Percentiles rank a stretch among this genome's conserved stretches.
Conservation (phyloP, 2,888 invertebrate genomes). For the Dendrolimus houi region DNA sequence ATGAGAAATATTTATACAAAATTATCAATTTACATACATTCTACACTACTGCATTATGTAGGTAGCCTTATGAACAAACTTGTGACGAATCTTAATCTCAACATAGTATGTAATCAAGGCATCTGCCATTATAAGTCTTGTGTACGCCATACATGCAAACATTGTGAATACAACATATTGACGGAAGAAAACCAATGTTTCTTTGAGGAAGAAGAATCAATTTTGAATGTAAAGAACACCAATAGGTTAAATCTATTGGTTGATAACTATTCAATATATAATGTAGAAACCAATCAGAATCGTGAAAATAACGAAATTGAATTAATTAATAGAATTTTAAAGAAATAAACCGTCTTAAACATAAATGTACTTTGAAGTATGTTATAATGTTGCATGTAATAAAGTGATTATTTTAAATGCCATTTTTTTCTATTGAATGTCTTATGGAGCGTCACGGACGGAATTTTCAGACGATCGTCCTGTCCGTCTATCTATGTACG, state of each 20-base stretch:
- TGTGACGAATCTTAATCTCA: slow-evolving; percentile 28
- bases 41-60: slow-evolving; percentile 31
- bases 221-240: not conserved
- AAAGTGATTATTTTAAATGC: too few relatives aligned
- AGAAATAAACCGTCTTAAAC: not conserved
- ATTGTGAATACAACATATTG: slow-evolving; percentile 40
- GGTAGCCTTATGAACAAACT: slow-evolving; percentile 37
- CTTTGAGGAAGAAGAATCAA: not conserved
- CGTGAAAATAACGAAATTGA: not conserved
- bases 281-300: not conserved
- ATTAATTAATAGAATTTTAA: not conserved
- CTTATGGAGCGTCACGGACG: too few relatives aligned
- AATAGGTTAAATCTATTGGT: not conserved
- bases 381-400: too few relatives aligned
- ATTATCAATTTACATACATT: slow-evolving; percentile 26
- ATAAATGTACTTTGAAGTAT: too few relatives aligned
- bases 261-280: not conserved
- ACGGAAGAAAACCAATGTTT: slow-evolving; percentile 31
- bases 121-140: slow-evolving; percentile 41
- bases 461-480: too few relatives aligned
- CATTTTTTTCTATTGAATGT: too few relatives aligned
- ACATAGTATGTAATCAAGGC: slow-evolving; percentile 37
- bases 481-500: too few relatives aligned
- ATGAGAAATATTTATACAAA: slow-evolving; percentile 8
- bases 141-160: slow-evolving; percentile 25